Evolutionary conservation across 2,113 vertebrate species (phyloP).

Genomic region (Isurus oxyrinchus): DNA sequence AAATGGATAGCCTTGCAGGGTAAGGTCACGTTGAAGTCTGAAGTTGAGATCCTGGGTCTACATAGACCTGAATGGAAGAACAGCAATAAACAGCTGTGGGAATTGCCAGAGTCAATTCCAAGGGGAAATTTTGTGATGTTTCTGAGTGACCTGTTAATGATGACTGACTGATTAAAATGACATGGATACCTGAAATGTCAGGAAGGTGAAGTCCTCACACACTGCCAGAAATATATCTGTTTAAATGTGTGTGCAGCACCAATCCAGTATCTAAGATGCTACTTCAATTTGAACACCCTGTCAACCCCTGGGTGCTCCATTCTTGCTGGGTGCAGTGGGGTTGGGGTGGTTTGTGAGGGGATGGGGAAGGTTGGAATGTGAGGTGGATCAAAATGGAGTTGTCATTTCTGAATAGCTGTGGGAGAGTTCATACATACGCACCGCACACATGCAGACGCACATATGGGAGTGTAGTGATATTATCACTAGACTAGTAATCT

Average conservation of each 20-base stretch:
- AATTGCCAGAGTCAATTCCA: background rate
- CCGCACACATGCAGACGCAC: background rate
- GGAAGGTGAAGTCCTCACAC: background rate
- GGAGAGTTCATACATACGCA: background rate
- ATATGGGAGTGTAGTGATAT: too few species aligned
- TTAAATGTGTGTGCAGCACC: background rate
- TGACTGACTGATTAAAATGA: background rate
- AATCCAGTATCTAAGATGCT: too few species aligned
- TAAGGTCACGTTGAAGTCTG: background rate
- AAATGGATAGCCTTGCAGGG: background rate
- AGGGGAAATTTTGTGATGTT: background rate
- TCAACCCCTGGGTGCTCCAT: background rate
- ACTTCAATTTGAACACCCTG: background rate
- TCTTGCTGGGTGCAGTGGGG: background rate
- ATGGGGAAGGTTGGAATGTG: background rate
- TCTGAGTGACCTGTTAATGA: background rate
- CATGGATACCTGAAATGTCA: background rate
- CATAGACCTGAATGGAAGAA: background rate
- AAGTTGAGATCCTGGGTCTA: background rate
- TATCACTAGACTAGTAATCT: too few species aligned
- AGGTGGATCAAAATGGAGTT: background rate
- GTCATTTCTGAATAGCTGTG: background rate
- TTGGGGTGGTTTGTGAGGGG: background rate
- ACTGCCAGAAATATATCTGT: background rate
- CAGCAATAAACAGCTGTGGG: background rate